Percentiles rank a stretch among this genome's conserved stretches.
Evolutionary conservation across 2,797 vertebrate genomes (phyloP).

Genomic region (Lophotriccus pileatus): DNA sequence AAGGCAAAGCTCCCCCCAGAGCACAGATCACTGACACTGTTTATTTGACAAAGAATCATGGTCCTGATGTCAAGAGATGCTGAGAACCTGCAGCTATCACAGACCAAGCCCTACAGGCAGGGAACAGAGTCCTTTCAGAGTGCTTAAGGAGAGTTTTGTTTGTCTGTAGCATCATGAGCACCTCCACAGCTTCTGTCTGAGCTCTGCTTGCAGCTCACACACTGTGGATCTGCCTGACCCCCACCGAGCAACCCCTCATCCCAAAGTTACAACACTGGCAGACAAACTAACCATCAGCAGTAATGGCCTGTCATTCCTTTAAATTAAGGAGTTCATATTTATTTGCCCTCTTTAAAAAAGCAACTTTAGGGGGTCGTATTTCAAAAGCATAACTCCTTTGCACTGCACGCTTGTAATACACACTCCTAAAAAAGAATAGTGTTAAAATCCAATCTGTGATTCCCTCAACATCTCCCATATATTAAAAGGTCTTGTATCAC

Average conservation of each 20-base stretch:
- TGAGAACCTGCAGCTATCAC: background rate
- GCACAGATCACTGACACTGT: background rate
- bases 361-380: background rate
- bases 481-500: background rate
- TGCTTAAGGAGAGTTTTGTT: background rate
- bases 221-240: background rate
- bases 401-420: background rate
- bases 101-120: background rate
- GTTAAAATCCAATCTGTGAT: background rate
- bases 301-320: slow-evolving; percentile 19
- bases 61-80: background rate
- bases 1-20: background rate
- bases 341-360: background rate
- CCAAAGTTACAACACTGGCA: slow-evolving; percentile 19
- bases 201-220: background rate
- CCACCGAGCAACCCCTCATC: background rate
- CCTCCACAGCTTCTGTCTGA: background rate
- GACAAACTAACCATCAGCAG: background rate
- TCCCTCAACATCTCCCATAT: background rate
- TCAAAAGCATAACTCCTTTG: background rate
- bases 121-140: background rate
- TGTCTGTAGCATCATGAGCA: background rate
- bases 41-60: background rate
- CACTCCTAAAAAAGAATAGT: background rate
- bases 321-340: slow-evolving; percentile 11